These are phyloP conservation scores for Drosophila infuscata DNA, from an alignment of 2,888 invertebrate genomes.

Conservation along the genomic window DNA sequence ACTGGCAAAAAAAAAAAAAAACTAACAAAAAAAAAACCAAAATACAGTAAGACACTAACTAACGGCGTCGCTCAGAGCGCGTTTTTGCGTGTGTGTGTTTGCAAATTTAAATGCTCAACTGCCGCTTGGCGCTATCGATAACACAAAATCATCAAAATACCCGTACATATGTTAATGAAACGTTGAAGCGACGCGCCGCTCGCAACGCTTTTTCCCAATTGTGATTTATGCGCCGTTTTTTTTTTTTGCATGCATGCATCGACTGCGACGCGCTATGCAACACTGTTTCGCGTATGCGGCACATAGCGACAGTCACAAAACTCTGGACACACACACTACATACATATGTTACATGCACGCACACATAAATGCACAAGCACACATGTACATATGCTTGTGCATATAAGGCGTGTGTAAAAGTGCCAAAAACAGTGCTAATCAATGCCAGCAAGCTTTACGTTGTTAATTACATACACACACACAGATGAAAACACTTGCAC, in stretches of 20 bases:
- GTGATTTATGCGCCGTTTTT: slow-evolving; percentile 60
- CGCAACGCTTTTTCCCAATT: slow-evolving; percentile 44
- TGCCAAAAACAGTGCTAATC: slow-evolving; percentile 70
- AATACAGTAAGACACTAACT: neutral
- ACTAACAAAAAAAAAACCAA: slow-evolving; percentile 6
- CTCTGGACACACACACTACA: slow-evolving; percentile 13
- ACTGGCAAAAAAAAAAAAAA: slow-evolving; percentile 26
- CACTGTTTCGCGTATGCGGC: slow-evolving; percentile 65
- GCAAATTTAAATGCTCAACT: slow-evolving; percentile 70
- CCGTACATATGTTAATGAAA: slow-evolving; percentile 10
- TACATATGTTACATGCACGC: slow-evolving; percentile 34
- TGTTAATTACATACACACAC: slow-evolving; percentile 56
- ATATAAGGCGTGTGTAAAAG: slow-evolving; percentile 59
- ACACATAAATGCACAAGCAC: slow-evolving; percentile 4
- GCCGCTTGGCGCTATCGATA: slow-evolving; percentile 67
- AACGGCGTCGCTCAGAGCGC: slow-evolving; percentile 54
- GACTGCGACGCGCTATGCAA: slow-evolving; percentile 62
- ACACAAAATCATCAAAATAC: slow-evolving; percentile 41
- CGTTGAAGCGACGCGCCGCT: slow-evolving; percentile 27
- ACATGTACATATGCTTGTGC: slow-evolving; percentile 33
- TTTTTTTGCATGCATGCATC: slow-evolving; percentile 45
- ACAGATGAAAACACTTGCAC: slow-evolving; percentile 18
- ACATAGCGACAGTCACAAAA: slow-evolving; percentile 72
- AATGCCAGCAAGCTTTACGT: slow-evolving; percentile 67
- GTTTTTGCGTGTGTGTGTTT: slow-evolving; percentile 19